Base-by-base conservation (phyloP, 2,888 invertebrate genomes). In the Chymomyza fuscimana region DNA sequence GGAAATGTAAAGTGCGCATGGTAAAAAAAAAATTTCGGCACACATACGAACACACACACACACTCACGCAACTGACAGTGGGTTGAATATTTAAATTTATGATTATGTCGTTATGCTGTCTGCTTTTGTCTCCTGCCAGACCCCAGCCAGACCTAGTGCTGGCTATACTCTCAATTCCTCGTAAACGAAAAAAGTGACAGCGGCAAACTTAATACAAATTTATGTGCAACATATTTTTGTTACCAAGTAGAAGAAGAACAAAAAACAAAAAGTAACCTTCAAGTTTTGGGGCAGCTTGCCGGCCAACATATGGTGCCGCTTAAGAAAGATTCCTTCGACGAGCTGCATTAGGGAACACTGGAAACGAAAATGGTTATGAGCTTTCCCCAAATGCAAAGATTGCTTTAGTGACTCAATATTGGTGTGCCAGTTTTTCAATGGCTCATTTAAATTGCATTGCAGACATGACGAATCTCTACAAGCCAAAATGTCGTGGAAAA, bases 1-100 rank as follows among this genome's bases (percentile, higher is more conserved):
- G 65, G 74, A 79, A 84, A 86, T 84, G 82, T 79, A 75, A 86
- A 74, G 77, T 76, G 51, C 62, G 66, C 46, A 25, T 51, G 70
- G 60, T 36, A 60, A 60, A 63, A 60, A 46, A n/a, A 40, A 63
- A 63, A 61, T 50, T 10, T 12, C 12, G 25, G 15, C 65, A 71
- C 46, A 72, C 61, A 64, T 4, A 25, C 3, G 4, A 25, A 0
- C 72, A 67, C 63, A 52, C 62, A 52, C 62, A 61, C 58, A 62
- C 62, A 69, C 65, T 63, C 56, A 61, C 62, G 50, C 46, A 50
- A 32, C 5, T 69, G 59, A 46, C 52, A 56, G 52, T 71, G 86
- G 86, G 86, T 74, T 82, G 82, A 83, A 86, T 89, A 89, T 89
- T 89, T 89, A 88, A 89, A 89, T 89, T 89, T 89, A 89, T 89